Evolutionary conservation across 2,797 vertebrate species (phyloP).

Genomic region (Chiloscyllium punctatum): DNA sequence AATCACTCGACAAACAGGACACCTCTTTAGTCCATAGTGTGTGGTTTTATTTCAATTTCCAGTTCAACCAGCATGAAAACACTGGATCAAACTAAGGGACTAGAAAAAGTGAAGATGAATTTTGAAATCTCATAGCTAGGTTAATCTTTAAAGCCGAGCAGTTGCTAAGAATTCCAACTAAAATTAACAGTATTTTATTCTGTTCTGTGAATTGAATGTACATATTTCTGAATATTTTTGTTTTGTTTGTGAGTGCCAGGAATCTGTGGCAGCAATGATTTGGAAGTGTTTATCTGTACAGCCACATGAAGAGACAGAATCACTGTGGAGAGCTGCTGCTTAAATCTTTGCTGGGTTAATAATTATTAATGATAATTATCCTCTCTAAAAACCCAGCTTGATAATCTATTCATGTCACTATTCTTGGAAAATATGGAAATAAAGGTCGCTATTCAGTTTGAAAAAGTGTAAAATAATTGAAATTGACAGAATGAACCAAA

Average conservation of each 20-base stretch:
- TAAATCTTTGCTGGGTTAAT: constrained; percentile 13
- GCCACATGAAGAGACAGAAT: background rate
- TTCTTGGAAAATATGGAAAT: background rate
- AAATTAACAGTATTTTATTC: background rate
- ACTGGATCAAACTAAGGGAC: background rate
- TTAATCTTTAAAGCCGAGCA: background rate
- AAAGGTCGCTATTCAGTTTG: constrained; percentile 20
- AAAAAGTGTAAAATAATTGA: background rate
- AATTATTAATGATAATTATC: background rate
- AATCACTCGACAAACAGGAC: too few species aligned
- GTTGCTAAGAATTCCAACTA: background rate
- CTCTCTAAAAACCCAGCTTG: background rate
- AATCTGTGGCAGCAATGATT: background rate
- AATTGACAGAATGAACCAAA: background rate
- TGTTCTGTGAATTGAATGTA: background rate
- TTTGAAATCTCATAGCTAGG: background rate
- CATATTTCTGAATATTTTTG: background rate
- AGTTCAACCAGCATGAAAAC: background rate
- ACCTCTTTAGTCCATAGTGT: background rate
- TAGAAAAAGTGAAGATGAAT: background rate
- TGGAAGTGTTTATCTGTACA: background rate
- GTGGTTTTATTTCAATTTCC: background rate
- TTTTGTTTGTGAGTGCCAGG: background rate
- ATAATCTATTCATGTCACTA: background rate
- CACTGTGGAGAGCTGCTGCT: background rate